Conservation (phyloP, 2,113 vertebrate species). For the Calonectris borealis region DNA sequence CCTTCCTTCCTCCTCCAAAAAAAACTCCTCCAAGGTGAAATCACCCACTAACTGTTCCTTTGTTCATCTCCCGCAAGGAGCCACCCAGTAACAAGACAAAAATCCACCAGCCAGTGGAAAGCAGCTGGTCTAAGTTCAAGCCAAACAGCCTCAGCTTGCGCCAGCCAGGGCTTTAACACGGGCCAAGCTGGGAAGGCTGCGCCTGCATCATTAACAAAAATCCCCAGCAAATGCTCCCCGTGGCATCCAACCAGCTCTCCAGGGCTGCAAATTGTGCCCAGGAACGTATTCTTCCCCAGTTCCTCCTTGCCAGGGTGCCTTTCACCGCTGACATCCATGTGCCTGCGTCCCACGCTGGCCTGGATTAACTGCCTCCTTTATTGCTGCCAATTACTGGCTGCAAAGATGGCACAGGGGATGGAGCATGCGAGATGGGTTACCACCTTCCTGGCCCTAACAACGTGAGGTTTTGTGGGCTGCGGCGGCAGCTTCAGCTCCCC, state of each 20-base stretch:
- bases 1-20: background rate
- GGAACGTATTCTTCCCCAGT: conserved; percentile 30
- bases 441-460: conserved; percentile 18
- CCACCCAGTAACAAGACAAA: conserved; percentile 24
- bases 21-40: background rate
- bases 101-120: conserved; percentile 48
- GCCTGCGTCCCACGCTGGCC: conserved; percentile 24
- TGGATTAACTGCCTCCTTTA: conserved; percentile 54
- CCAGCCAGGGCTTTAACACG: conserved; percentile 4
- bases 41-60: background rate
- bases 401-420: conserved; percentile 31
- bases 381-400: conserved; percentile 58
- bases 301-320: conserved; percentile 45
- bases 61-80: background rate
- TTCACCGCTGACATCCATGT: conserved; percentile 33
- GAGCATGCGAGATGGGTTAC: background rate
- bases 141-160: background rate
- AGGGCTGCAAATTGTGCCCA: conserved; percentile 47
- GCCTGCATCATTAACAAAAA: conserved; percentile 54
- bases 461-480: background rate
- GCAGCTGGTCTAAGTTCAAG: conserved; percentile 60
- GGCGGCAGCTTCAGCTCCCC: background rate
- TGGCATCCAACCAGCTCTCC: conserved; percentile 58
- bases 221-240: conserved; percentile 47
- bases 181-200: conserved; percentile 38